phyloP scores from a whole-genome alignment of 2,888 invertebrate species.

The Pammene aurita region DNA sequence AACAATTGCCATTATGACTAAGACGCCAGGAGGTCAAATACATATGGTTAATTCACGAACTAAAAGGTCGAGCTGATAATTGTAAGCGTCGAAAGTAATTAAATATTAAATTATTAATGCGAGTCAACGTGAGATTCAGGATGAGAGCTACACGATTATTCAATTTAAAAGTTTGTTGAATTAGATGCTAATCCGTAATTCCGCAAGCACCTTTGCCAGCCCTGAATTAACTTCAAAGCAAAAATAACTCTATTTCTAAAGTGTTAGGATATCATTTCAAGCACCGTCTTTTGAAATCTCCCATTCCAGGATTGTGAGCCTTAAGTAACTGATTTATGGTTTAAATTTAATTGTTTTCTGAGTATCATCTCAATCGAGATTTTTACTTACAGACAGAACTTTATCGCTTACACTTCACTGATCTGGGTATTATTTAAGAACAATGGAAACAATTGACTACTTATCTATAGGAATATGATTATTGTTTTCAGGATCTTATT shows the following conservation, averaged over 20 bases:
- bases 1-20: too few species aligned
- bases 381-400: slow-evolving; percentile 14
- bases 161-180: slow-evolving; percentile 36
- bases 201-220: slow-evolving; percentile 7
- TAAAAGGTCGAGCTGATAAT: not conserved
- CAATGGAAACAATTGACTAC: slow-evolving; percentile 4
- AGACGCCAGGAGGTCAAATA: too few species aligned
- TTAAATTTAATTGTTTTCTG: slow-evolving; percentile 3
- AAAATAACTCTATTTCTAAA: not conserved
- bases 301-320: not conserved
- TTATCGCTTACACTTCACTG: slow-evolving; percentile 6
- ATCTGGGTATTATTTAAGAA: slow-evolving; percentile 2
- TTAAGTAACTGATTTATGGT: not conserved
- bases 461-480: too few species aligned
- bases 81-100: slow-evolving; percentile 6
- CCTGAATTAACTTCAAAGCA: not conserved
- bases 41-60: too few species aligned
- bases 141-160: slow-evolving; percentile 30
- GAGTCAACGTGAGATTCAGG: slow-evolving; percentile 22
- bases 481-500: too few species aligned
- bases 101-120: slow-evolving; percentile 17
- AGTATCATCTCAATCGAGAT: slow-evolving; percentile 2
- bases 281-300: not conserved
- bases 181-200: slow-evolving; percentile 25
- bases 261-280: not conserved